These are phyloP conservation scores for Invenusta paracnida DNA, from an alignment of 2,888 invertebrate genomes.

Conservation along the genomic window DNA sequence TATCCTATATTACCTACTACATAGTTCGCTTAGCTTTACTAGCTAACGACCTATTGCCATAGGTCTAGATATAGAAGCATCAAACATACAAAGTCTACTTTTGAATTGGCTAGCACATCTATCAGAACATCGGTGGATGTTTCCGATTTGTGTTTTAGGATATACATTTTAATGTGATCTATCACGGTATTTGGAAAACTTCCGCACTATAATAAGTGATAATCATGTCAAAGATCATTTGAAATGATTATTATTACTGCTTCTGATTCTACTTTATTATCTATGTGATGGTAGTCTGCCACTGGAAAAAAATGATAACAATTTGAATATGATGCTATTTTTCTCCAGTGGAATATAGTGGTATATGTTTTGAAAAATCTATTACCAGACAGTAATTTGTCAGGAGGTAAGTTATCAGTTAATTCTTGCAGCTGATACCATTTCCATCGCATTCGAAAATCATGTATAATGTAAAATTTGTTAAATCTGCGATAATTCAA, in stretches of 20 bases:
- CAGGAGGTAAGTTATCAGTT: not conserved
- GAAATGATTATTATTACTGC: not conserved
- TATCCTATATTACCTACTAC: too few relatives aligned
- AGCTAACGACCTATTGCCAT: too few relatives aligned
- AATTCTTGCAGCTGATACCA: not conserved
- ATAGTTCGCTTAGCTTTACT: too few relatives aligned
- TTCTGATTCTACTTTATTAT: not conserved
- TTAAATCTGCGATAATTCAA: not conserved
- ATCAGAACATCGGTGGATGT: not conserved
- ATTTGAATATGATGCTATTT: not conserved
- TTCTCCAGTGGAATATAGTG: not conserved
- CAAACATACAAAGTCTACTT: not conserved
- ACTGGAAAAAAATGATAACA: not conserved
- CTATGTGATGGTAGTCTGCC: not conserved
- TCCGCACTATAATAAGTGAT: too few relatives aligned
- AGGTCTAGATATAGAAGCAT: not conserved
- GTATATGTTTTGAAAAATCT: too few relatives aligned
- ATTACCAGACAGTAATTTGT: not conserved
- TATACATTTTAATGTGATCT: not conserved
- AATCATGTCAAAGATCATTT: not conserved
- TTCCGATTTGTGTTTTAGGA: not conserved
- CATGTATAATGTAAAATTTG: not conserved
- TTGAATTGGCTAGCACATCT: not conserved
- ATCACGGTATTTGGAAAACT: not conserved
- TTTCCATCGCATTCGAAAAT: not conserved